phyloP scores from a whole-genome alignment of 1,140 invertebrate genomes.

The Caenorhabditis inopinata region DNA sequence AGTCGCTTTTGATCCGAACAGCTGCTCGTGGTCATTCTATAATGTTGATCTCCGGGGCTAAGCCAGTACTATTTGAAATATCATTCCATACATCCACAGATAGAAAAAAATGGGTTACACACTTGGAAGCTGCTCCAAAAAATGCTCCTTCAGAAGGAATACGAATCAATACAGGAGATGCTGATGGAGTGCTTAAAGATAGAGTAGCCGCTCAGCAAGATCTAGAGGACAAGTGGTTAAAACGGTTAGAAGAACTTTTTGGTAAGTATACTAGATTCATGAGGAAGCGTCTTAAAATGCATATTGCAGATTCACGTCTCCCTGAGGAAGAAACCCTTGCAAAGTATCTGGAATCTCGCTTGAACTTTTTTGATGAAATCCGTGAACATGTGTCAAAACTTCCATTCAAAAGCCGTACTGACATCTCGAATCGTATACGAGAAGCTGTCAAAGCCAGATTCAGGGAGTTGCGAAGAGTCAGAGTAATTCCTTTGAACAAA shows the following conservation, averaged over 20 bases:
- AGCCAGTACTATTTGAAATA: slow-evolving; percentile 35
- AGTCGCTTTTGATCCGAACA: slow-evolving; percentile 4
- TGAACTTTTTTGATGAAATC: slow-evolving; percentile 2
- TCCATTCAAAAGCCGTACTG: not conserved
- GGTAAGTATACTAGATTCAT: no score
- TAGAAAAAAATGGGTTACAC: slow-evolving; percentile 11
- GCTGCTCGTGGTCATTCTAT: slow-evolving; percentile 15
- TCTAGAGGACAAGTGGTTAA: slow-evolving; percentile 30
- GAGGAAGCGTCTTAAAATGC: no score
- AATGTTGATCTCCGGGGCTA: slow-evolving; percentile 16
- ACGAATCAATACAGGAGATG: not conserved
- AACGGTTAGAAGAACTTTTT: slow-evolving; percentile 2
- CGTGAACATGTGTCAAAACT: not conserved
- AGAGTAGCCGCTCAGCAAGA: not conserved
- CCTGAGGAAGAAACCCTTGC: slow-evolving; percentile 11
- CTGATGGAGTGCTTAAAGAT: slow-evolving; percentile 17
- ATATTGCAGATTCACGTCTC: not conserved
- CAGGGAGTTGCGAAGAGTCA: not conserved
- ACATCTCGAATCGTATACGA: not conserved
- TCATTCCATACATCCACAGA: slow-evolving; percentile 23
- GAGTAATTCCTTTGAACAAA: slow-evolving; percentile 18
- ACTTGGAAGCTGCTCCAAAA: not conserved
- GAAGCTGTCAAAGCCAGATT: not conserved
- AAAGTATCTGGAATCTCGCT: slow-evolving; percentile 1
- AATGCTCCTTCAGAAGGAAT: slow-evolving; percentile 13